Conservation (phyloP, 2,888 invertebrate genomes). For the Pterobdella sp. region DNA sequence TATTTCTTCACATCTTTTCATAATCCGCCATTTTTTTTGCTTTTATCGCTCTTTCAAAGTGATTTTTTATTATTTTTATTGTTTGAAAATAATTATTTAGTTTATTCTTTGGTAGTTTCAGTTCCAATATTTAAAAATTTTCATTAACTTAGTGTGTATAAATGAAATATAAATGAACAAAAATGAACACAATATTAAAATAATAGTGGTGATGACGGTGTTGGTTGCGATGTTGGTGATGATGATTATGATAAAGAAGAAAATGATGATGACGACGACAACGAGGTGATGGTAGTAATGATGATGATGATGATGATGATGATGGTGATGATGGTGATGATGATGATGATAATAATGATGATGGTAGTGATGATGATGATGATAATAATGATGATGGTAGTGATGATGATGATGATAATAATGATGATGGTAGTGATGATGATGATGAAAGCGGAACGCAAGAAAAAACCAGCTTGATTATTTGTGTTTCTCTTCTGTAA, state of each 20-base stretch:
- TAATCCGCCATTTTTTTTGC: too few species aligned
- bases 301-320: constrained; percentile 27
- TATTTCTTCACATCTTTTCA: too few species aligned
- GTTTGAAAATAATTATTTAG: too few species aligned
- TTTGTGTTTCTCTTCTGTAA: too few species aligned
- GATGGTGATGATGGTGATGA: background rate
- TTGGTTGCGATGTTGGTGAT: background rate
- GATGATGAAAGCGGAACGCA: constrained; percentile 20
- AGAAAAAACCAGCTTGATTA: too few species aligned
- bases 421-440: constrained; percentile 28
- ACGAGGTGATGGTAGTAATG: background rate
- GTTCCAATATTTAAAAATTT: too few species aligned
- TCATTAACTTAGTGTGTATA: too few species aligned
- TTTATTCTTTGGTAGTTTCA: too few species aligned
- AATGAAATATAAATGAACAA: too few species aligned
- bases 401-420: constrained; percentile 30
- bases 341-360: background rate
- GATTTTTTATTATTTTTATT: too few species aligned
- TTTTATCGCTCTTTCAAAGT: too few species aligned
- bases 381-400: constrained; percentile 29
- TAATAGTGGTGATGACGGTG: background rate
- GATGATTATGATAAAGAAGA: background rate
- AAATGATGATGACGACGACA: constrained; percentile 8
- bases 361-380: constrained; percentile 25
- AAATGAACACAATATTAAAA: background rate